Percentiles rank a stretch among this genome's conserved stretches.
These are phyloP conservation scores for Hippocampus barbouri DNA, from an alignment of 2,113 vertebrate genomes.

Conservation along the genomic window DNA sequence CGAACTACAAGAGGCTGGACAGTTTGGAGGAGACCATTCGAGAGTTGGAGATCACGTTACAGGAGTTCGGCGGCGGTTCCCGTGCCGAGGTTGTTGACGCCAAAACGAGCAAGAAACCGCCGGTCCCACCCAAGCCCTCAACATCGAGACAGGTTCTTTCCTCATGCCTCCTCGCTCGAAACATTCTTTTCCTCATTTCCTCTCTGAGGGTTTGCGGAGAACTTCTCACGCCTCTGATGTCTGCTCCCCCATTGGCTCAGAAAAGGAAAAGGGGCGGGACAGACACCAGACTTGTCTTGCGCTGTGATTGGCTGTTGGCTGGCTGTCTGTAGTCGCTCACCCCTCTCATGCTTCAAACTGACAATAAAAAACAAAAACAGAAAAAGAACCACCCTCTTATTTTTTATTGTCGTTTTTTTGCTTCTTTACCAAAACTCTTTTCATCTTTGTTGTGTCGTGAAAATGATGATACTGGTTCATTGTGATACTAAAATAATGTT, in stretches of 20 bases:
- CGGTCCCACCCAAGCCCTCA: conserved; percentile 79
- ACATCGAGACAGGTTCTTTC: conserved; percentile 72
- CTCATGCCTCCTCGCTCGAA: conserved; percentile 26
- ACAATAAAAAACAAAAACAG: conserved; percentile 14
- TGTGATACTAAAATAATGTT: background rate
- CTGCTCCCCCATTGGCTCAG: conserved; percentile 50
- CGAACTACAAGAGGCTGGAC: conserved; percentile 75
- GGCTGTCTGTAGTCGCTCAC: conserved; percentile 23
- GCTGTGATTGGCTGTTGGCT: conserved; percentile 45
- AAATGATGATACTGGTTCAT: background rate
- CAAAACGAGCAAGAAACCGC: conserved; percentile 64
- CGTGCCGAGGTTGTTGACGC: conserved; percentile 9
- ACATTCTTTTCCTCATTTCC: conserved; percentile 29
- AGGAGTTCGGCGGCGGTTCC: conserved; percentile 75
- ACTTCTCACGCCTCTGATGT: conserved; percentile 53
- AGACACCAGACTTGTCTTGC: conserved; percentile 54
- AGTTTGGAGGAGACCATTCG: conserved; percentile 89
- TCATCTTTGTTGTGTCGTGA: conserved; percentile 11
- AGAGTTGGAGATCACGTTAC: conserved; percentile 85
- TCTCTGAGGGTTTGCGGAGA: conserved; percentile 36
- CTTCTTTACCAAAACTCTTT: background rate
- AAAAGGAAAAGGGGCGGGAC: conserved; percentile 48
- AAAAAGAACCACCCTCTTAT: background rate
- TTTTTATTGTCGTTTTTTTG: conserved; percentile 19
- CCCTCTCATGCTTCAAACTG: conserved; percentile 22